A percentile compares a stretch with the other conserved stretches of the same genome.
These are phyloP conservation scores for Siniperca undulata DNA, from an alignment of 2,797 vertebrate species.

Conservation along the genomic window DNA sequence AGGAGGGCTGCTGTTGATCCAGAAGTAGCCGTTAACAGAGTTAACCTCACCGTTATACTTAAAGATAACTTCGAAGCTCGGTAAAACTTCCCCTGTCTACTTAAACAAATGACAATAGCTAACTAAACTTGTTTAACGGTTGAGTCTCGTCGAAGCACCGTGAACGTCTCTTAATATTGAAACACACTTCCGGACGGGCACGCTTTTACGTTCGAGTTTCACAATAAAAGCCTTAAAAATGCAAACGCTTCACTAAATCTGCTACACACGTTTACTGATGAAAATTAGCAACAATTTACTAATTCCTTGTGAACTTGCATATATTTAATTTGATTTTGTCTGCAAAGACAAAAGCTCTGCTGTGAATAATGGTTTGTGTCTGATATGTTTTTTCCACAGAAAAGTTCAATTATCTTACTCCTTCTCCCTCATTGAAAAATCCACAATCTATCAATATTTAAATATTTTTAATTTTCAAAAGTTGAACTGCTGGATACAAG, in stretches of 20 bases:
- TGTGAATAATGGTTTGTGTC: too few relatives aligned
- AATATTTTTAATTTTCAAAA: too few relatives aligned
- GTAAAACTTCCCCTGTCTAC: accelerated
- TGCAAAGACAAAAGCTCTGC: too few relatives aligned
- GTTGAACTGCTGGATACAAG: too few relatives aligned
- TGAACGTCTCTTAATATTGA: background rate
- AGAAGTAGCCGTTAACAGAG: conserved; percentile 16
- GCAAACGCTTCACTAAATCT: background rate
- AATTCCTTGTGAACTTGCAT: background rate
- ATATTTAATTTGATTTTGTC: too few relatives aligned
- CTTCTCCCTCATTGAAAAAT: too few relatives aligned
- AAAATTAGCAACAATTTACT: background rate
- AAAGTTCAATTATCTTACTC: too few relatives aligned
- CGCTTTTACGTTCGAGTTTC: background rate
- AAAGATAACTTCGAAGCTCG: background rate
- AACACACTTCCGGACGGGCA: conserved; percentile 60
- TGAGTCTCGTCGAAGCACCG: background rate
- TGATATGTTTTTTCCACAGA: too few relatives aligned
- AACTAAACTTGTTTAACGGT: conserved; percentile 16
- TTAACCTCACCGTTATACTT: background rate
- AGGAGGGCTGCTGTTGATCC: conserved; percentile 3
- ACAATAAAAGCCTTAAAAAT: conserved; percentile 53
- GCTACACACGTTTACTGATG: background rate
- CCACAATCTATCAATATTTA: too few relatives aligned
- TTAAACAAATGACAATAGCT: conserved; percentile 7